Evolutionary conservation across 2,113 vertebrate species (phyloP), one percentile per base, ranked within the genome.

Genomic region (Malurus alboscapulatus): DNA sequence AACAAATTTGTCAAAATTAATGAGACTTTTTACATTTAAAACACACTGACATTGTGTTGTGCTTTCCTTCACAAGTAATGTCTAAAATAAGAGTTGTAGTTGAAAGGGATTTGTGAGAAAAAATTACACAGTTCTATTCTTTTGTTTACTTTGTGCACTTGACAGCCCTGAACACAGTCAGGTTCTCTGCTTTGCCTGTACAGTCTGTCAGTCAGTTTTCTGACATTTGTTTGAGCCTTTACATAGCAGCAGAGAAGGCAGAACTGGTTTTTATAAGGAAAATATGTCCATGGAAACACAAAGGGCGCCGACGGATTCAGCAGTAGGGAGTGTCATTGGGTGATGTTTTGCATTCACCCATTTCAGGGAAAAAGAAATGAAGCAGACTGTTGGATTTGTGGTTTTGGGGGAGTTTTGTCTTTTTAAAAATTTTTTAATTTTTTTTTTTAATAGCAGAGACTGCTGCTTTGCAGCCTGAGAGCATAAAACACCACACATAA

Each of bases 141-240:
- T 90, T 93, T 94, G 79, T 92, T 95, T 94, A 94, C 85, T 91
- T 61, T 36, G 82, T 88, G 72, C 79, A 74, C 30, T 91, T 94
- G 95, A 91, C 95, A 95, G 93, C 87, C 79, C 88, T 71, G 88
- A 86, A 83, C 73, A 34, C 40, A 91, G 72, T 73, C 59, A 54
- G 90, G 88, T 84, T 94, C 68, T 80, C 57, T 0, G 2, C 71
- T 77, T 86, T 95, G 87, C 92, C 90, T 86, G 44, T 77, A 22
- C 57, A 57, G 88, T 68, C 94, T 96, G 91, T 88, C 94, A 94
- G 91, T 95, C 92, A 95, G 80, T 47, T 74, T 87, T 71, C 63
- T 94, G 91, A 80, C 87, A 63, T 87, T 81, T 90, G 72, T 95
- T 88, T 88, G 91, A 91, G 91, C 85, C 91, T 94, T 93, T 88